These are phyloP conservation scores for Gopherus flavomarginatus DNA, from an alignment of 2,113 vertebrate species.

Conservation along the genomic window DNA sequence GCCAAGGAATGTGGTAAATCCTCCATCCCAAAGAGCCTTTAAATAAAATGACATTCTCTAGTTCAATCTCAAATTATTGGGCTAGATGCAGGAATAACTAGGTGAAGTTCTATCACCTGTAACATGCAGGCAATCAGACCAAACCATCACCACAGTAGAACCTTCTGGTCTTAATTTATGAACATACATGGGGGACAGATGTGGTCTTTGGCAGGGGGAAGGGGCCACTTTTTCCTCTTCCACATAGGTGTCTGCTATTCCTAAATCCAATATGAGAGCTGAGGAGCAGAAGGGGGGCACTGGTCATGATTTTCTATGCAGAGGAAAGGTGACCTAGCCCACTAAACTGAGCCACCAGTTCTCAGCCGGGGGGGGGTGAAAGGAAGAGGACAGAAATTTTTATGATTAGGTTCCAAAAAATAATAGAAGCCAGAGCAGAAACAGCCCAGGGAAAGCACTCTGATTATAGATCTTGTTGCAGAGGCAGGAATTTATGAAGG, in stretches of 20 bases:
- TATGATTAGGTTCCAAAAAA: not conserved
- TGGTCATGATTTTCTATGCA: not conserved
- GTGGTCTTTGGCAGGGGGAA: not conserved
- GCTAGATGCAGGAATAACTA: not conserved
- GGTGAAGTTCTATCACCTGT: not conserved
- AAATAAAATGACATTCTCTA: not conserved
- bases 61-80: not conserved
- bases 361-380: not conserved
- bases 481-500: constrained; percentile 47
- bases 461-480: constrained; percentile 44
- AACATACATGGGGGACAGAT: not conserved
- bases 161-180: not conserved
- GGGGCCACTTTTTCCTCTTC: not conserved
- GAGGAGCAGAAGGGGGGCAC: not conserved
- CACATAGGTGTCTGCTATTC: not conserved
- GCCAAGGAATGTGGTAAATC: not conserved
- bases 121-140: not conserved
- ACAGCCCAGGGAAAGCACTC: constrained; percentile 44
- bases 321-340: not conserved
- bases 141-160: not conserved
- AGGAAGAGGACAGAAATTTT: not conserved
- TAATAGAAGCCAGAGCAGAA: not conserved
- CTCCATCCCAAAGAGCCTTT: not conserved
- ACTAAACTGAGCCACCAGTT: not conserved
- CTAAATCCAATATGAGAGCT: not conserved